Base-by-base conservation (phyloP, 2,888 invertebrate species). In the Apamea anceps region DNA sequence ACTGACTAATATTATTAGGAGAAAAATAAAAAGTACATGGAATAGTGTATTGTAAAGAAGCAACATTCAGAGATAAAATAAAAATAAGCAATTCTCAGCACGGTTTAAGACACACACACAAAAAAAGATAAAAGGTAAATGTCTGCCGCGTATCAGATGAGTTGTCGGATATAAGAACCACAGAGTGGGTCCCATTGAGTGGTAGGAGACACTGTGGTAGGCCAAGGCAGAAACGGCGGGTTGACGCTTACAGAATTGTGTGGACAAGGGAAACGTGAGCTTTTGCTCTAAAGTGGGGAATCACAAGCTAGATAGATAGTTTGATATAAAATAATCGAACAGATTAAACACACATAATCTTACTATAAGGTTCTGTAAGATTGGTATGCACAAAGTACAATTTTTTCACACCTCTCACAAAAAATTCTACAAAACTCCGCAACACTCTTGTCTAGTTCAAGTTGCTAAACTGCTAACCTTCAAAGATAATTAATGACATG, bases 391-490 rank as follows among this genome's bases (percentile, higher is more conserved):
- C 2, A 8, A 10, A 18, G 32, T 18, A 28, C 2, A 2, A 8
- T 28, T 28, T 15, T 51, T 15, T 8, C 3, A 21, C 21, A 28
- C 2, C 8, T 37, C 25, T 48, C 7, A 8, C 18, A 63, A 6
- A 25, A 0, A 37, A 28, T 57, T n/a, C 0, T 6, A n/a, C 3
- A n/a, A n/a, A 54, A 51, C 0, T 0, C 25, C 0, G 18, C 2
- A 18, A 45, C 8, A 18, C 7, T 15, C 18, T 21, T 13, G 13
- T 48, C 4, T 21, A 21, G 15, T 37, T 48, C 1, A 10, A 10
- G 42, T 45, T 12, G 72, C 12, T 21, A 57, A 57, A 72, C 51
- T n/a, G 15, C n/a, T n/a, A 13, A 18, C 15, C 0, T 57, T 12
- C 7, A 32, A 28, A n/a, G 13, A 32, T 15, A 45, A n/a, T n/a